Conservation (phyloP, 2,113 vertebrate genomes). For the Dipodomys spectabilis region DNA sequence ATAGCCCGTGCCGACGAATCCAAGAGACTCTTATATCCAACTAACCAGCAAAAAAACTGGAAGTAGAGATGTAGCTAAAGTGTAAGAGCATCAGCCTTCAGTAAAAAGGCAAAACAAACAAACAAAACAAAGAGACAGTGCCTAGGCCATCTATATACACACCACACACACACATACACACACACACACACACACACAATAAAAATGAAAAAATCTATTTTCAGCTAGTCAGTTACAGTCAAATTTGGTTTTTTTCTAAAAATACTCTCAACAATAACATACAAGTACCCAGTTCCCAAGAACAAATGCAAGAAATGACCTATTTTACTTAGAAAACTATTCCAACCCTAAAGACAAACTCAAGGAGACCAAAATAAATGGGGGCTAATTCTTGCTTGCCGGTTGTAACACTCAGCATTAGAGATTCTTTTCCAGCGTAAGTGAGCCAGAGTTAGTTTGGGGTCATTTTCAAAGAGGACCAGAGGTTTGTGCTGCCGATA, state of each 20-base stretch:
- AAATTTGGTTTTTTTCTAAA: background rate
- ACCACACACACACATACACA: too few relatives aligned
- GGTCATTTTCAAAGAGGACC: background rate
- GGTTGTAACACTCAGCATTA: background rate
- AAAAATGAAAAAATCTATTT: background rate
- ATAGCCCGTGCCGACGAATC: too few relatives aligned
- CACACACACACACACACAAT: too few relatives aligned
- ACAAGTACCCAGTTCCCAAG: background rate
- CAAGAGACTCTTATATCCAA: too few relatives aligned
- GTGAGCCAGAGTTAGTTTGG: slow-evolving; percentile 7
- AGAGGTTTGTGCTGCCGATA: background rate
- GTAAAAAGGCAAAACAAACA: too few relatives aligned
- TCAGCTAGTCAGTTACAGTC: background rate
- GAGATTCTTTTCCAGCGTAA: slow-evolving; percentile 32
- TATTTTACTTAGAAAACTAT: slow-evolving; percentile 26
- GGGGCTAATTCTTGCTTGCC: background rate
- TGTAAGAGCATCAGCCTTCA: too few relatives aligned
- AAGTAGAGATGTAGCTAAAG: too few relatives aligned
- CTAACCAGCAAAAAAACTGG: too few relatives aligned
- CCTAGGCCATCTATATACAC: too few relatives aligned
- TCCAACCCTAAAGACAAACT: slow-evolving; percentile 22
- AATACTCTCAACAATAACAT: background rate
- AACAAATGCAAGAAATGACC: background rate
- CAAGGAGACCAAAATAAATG: background rate
- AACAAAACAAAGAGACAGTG: too few relatives aligned